These are phyloP conservation scores for Drosophila micromelanica DNA, from an alignment of 1,140 invertebrate species.

Conservation along the genomic window DNA sequence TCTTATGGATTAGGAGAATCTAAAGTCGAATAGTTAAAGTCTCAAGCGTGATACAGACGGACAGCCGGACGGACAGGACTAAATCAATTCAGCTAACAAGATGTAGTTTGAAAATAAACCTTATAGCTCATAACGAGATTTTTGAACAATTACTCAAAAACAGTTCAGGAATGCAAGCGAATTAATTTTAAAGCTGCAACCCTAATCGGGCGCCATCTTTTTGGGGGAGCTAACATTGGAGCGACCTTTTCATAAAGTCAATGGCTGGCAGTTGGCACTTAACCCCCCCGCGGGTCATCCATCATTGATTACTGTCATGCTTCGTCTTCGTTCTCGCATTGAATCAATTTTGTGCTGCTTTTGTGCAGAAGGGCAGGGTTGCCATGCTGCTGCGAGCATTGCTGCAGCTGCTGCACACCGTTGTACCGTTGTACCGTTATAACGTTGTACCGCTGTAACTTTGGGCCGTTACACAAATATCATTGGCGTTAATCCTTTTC, in stretches of 20 bases:
- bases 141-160: too few species aligned
- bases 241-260: conserved; percentile 42
- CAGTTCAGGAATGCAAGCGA: too few species aligned
- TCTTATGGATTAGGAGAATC: too few species aligned
- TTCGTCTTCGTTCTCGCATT: conserved; percentile 57
- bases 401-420: conserved; percentile 2
- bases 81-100: too few species aligned
- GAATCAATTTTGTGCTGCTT: conserved; percentile 57
- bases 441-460: neutral
- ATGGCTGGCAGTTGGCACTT: conserved; percentile 5
- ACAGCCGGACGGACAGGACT: too few species aligned
- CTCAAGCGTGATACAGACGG: too few species aligned
- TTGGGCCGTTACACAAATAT: conserved; percentile 63
- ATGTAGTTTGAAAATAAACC: too few species aligned
- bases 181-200: neutral
- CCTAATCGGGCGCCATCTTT: neutral
- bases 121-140: too few species aligned
- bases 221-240: conserved; percentile 18
- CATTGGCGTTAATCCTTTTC: conserved; percentile 79
- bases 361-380: conserved; percentile 1
- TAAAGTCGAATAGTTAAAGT: too few species aligned
- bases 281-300: conserved; percentile 32
- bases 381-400: neutral
- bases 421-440: neutral
- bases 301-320: conserved; percentile 66